These are phyloP conservation scores for Drosophila orena DNA, from an alignment of 1,140 invertebrate species.

Conservation along the genomic window DNA sequence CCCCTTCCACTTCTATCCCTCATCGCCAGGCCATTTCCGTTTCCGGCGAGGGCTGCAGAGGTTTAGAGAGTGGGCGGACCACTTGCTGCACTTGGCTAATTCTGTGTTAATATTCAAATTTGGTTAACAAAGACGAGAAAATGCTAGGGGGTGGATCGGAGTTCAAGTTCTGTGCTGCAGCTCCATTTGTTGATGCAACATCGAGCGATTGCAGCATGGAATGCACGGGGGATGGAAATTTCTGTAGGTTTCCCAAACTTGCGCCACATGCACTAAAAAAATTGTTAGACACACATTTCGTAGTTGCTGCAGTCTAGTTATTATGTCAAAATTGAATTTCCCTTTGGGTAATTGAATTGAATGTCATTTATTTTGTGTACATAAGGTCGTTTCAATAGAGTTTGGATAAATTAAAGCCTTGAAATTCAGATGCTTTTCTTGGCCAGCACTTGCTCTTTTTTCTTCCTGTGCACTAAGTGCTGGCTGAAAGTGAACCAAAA, in stretches of 20 bases:
- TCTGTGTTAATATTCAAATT: slow-evolving; percentile 78
- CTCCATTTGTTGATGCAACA: slow-evolving; percentile 45
- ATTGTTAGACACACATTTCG: too few species aligned
- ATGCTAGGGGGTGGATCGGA: slow-evolving; percentile 22
- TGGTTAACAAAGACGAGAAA: slow-evolving; percentile 50
- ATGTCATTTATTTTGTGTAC: too few species aligned
- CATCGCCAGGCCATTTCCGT: slow-evolving; percentile 27
- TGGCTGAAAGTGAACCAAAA: slow-evolving; percentile 36
- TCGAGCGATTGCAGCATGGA: slow-evolving; percentile 17
- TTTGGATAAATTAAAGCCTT: too few species aligned
- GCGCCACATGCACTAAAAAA: slow-evolving; percentile 38
- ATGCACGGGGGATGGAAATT: slow-evolving; percentile 24
- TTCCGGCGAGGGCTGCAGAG: slow-evolving; percentile 32
- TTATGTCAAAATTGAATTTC: too few species aligned
- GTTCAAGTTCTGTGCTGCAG: slow-evolving; percentile 22
- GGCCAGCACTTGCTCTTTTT: neutral
- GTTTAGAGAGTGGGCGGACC: neutral
- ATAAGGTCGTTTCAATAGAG: too few species aligned
- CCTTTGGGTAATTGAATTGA: too few species aligned
- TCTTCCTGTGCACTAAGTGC: slow-evolving; percentile 13
- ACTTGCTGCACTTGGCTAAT: slow-evolving; percentile 74
- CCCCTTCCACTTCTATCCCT: neutral
- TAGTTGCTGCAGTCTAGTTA: too few species aligned
- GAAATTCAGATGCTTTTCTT: too few species aligned
- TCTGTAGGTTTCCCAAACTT: slow-evolving; percentile 60